These are phyloP conservation scores for Deilephila elpenor DNA, from an alignment of 2,888 invertebrate species.

Conservation along the genomic window DNA sequence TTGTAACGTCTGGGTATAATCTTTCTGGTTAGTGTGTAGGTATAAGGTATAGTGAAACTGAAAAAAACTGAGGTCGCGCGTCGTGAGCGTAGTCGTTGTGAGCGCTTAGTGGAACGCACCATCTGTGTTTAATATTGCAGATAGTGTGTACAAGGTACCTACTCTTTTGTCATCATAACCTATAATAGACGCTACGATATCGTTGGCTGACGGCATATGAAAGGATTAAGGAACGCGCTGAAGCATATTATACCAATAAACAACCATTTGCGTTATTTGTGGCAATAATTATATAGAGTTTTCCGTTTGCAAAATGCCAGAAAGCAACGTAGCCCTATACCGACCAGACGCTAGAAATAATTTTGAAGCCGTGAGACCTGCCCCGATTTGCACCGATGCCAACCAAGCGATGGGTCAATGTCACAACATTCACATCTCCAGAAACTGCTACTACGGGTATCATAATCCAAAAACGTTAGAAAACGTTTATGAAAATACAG, in stretches of 20 bases:
- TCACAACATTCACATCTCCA: slow-evolving; percentile 78
- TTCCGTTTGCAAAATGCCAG: slow-evolving; percentile 62
- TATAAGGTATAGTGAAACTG: too few relatives aligned
- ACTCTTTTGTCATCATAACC: not conserved
- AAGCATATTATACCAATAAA: not conserved
- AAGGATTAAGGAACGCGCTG: not conserved
- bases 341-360: slow-evolving; percentile 77
- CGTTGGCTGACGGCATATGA: not conserved
- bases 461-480: slow-evolving; percentile 64
- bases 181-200: not conserved
- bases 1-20: too few relatives aligned
- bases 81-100: too few relatives aligned
- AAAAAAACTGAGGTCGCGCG: too few relatives aligned
- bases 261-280: slow-evolving; percentile 3
- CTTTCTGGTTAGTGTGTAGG: too few relatives aligned
- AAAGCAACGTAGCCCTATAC: slow-evolving; percentile 71
- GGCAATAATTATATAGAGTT: slow-evolving; percentile 12
- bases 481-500: slow-evolving; percentile 56
- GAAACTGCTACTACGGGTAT: slow-evolving; percentile 83
- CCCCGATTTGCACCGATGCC: slow-evolving; percentile 70
- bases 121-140: too few relatives aligned
- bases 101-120: too few relatives aligned
- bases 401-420: slow-evolving; percentile 71
- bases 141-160: too few relatives aligned
- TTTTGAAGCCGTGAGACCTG: slow-evolving; percentile 77